Base-by-base conservation (phyloP, 2,113 vertebrate species). In the Thamnophis sirtalis region DNA sequence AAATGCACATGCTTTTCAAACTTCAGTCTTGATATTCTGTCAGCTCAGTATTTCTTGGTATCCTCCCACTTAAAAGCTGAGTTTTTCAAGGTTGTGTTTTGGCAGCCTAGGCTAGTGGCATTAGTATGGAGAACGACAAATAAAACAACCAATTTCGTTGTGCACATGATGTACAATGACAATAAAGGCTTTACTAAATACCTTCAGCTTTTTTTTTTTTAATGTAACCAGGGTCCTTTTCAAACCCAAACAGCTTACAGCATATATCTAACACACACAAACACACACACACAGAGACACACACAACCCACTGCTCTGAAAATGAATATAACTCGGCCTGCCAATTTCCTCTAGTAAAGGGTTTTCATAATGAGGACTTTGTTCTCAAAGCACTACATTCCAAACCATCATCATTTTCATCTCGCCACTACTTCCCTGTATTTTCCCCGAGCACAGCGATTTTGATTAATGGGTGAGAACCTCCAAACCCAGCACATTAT, bases 341-440 rank as follows among this genome's bases (percentile, higher is more conserved):
- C 51, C 17, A 87, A 91, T 89, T 5, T 88, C 0, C 0, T 73
- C 55, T 26, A 5, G 55, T 93, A 10, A 84, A 0, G 0, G 80
- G 38, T 33, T 38, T 26, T 26, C 80, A 60, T 9, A 3, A 87
- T 56, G 43, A 28, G n/a, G 19, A 48, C 3, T 13, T 56, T 0
- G 0, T 7, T 53, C 68, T 90, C 87, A 89, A 51, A 0, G 7
- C 3, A 3, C 13, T 38, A 3, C 38, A 5, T 8, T 19, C 60
- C 33, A 24, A 43, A 21, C 33, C 53, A 58, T 88, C 55, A 88
- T 56, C 56, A 38, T 53, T 54, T 53, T 86, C 3, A 13, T 55
- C 9, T 24, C 43, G 3, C 33, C 17, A 4, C 8, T 24, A n/a
- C 22, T 10, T 51, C 53, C 15, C 17, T 55, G 0, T 53, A n/a